Conservation (phyloP, 2,888 invertebrate genomes). For the Argyresthia albistria region DNA sequence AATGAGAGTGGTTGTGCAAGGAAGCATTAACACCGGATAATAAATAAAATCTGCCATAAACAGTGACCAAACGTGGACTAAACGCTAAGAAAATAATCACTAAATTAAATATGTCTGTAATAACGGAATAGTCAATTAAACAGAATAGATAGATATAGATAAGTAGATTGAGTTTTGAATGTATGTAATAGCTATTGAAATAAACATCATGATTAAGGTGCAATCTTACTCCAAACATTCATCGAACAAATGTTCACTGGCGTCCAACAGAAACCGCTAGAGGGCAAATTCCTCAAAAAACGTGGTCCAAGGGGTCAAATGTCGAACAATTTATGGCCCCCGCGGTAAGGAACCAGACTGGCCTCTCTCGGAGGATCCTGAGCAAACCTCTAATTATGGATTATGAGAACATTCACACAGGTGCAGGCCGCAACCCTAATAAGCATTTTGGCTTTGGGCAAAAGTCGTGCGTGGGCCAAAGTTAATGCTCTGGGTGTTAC, state of each 20-base stretch:
- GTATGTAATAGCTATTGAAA: too few species aligned
- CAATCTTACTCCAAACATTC: constrained; percentile 29
- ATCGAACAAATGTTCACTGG: constrained; percentile 19
- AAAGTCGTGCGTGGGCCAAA: constrained; percentile 51
- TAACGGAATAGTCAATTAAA: too few species aligned
- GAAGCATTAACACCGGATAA: too few species aligned
- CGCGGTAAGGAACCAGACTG: constrained; percentile 51
- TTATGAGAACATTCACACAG: constrained; percentile 72
- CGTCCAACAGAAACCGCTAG: constrained; percentile 38
- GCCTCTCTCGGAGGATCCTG: neutral
- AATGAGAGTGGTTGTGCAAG: too few species aligned
- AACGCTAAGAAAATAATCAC: too few species aligned
- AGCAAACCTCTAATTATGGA: constrained; percentile 69
- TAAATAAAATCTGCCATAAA: too few species aligned
- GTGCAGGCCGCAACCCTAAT: constrained; percentile 64
- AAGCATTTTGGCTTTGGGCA: constrained; percentile 63
- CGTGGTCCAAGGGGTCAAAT: constrained; percentile 57
- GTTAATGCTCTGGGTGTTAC: constrained; percentile 62
- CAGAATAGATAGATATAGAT: too few species aligned
- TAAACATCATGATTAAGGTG: too few species aligned
- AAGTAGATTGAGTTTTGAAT: too few species aligned
- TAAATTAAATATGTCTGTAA: too few species aligned
- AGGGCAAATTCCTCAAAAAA: constrained; percentile 64
- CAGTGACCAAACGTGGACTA: too few species aligned
- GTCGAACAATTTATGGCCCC: constrained; percentile 72